Evolutionary conservation across 2,113 vertebrate species (phyloP), one percentile per base, ranked within the genome.

Genomic region (Jaculus jaculus): DNA sequence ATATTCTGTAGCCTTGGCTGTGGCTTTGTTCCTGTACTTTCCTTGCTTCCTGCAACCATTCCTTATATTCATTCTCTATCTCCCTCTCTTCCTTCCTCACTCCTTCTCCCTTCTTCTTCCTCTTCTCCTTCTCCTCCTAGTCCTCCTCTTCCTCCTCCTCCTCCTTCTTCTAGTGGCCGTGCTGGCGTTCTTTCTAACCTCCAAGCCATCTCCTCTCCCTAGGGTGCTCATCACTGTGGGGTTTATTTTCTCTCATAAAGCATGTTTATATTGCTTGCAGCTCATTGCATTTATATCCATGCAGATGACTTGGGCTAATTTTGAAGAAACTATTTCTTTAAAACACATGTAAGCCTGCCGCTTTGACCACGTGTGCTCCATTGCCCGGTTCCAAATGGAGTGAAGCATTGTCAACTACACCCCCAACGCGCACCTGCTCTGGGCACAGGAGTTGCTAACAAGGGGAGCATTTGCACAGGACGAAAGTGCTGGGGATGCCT

Each of bases 341-440:
- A 89, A 93, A 58, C 54, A 54, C 75, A 58, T 80, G 26, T 68
- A 51, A 82, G n/a, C n/a, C n/a, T 61, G 37, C 58, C 3, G 0
- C 54, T 90, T 69, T 12, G 72, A 32, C 39, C 10, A 8, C 20
- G 79, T 12, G 18, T 73, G 79, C 88, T 47, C 39, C 17, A 0
- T 12, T 78, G 90, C 83, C 93, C 47, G 28, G 71, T 88, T 93
- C 85, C 84, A 92, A 89, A 77, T 72, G 83, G 61, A 90, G 83
- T 37, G 51, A 90, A 87, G 84, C 84, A 39, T 37, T 75, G 42
- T n/a, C 16, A 1, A 11, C 26, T 75, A 5, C 51, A 68, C 84
- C 81, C 87, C 20, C 21, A 81, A 54, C 54, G 79, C 72, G 89
- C 95, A 95, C 96, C 95, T 97, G 96, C 82, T 86, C 26, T 63